Evolutionary conservation across 1,140 invertebrate species (phyloP).

Genomic region (Eciton burchellii): DNA sequence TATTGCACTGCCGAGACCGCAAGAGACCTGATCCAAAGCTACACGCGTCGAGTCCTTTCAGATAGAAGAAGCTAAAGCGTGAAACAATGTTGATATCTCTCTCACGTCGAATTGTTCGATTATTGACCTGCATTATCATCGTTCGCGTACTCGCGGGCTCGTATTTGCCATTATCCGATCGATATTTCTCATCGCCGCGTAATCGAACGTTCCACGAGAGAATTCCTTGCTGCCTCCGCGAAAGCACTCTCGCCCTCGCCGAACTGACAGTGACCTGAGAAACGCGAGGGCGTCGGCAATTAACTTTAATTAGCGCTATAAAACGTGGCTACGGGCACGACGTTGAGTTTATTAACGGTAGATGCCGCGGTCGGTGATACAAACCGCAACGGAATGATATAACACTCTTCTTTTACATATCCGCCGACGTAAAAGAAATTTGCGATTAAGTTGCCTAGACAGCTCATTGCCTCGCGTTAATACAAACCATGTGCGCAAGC

Average conservation of each 20-base stretch:
- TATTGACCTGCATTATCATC: too few relatives aligned
- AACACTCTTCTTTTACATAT: neutral
- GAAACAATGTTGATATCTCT: neutral
- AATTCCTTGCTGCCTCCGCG: too few relatives aligned
- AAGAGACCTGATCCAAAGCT: neutral
- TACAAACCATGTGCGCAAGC: slow-evolving; percentile 34
- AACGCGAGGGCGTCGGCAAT: slow-evolving; percentile 31
- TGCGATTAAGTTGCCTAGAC: slow-evolving; percentile 55
- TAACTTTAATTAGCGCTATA: slow-evolving; percentile 57
- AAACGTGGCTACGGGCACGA: slow-evolving; percentile 19
- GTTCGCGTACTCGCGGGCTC: too few relatives aligned
- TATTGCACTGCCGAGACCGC: neutral
- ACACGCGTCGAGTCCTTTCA: neutral
- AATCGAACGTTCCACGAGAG: too few relatives aligned
- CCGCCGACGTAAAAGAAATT: slow-evolving; percentile 34
- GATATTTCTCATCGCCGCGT: too few relatives aligned
- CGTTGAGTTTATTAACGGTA: neutral
- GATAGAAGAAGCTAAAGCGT: neutral
- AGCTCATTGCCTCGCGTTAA: slow-evolving; percentile 25
- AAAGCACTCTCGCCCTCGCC: neutral
- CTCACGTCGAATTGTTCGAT: too few relatives aligned
- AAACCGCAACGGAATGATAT: neutral
- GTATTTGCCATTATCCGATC: too few relatives aligned
- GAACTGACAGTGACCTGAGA: neutral
- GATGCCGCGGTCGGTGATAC: neutral